phyloP scores from a whole-genome alignment of 1,140 invertebrate species.

The Drosophila navojoa region DNA sequence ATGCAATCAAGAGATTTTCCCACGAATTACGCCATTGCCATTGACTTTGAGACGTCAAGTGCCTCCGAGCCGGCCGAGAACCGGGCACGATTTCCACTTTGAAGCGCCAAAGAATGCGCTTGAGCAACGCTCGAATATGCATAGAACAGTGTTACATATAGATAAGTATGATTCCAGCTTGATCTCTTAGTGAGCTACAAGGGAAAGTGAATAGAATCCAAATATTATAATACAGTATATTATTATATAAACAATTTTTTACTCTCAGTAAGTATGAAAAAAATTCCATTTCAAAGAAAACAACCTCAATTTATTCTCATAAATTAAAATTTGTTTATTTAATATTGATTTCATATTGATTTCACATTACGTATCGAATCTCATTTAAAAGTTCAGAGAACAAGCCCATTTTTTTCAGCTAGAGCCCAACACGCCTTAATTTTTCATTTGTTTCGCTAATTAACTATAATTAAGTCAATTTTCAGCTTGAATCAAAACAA shows the following conservation, averaged over 20 bases:
- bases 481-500: conserved; percentile 1
- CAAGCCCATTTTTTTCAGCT: neutral
- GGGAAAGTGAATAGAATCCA: too few species aligned
- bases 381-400: too few species aligned
- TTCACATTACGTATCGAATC: neutral
- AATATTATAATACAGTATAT: too few species aligned
- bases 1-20: conserved; percentile 73
- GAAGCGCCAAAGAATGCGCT: conserved; percentile 61
- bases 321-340: too few species aligned
- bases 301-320: too few species aligned
- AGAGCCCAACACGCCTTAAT: neutral
- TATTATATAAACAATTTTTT: too few species aligned
- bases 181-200: too few species aligned
- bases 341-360: neutral
- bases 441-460: too few species aligned
- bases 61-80: conserved; percentile 55
- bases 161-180: neutral
- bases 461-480: neutral
- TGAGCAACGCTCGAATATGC: conserved; percentile 43
- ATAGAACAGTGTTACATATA: conserved; percentile 22
- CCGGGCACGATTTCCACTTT: conserved; percentile 64
- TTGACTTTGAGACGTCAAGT: conserved; percentile 78
- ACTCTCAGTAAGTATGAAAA: too few species aligned
- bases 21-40: conserved; percentile 72
- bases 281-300: too few species aligned